Base-by-base conservation (phyloP, 2,888 invertebrate genomes). In the Acronicta aceris region DNA sequence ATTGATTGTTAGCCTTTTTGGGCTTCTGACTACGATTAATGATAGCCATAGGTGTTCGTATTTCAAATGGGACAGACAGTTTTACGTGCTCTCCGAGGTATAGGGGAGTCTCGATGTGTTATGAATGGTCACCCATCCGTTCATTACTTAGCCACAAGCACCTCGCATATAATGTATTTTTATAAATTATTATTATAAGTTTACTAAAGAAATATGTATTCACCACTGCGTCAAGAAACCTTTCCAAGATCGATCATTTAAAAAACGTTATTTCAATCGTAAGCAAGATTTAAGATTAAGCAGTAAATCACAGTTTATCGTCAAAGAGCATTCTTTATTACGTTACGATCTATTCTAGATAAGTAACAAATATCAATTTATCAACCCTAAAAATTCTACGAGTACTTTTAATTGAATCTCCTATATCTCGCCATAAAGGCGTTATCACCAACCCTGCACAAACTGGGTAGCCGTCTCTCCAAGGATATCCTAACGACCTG, bases 341-440 rank as follows among this genome's bases (percentile, higher is more conserved):
- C 21, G 56, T 47, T 50, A 67, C 13, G 68, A 61, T 50, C 9
- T 40, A 30, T 42, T 56, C 42, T 33, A 50, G 71, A 64, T 71
- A 70, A 64, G 16, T 36, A 25, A 46, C 27, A 10, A 8, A 21
- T 30, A 42, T 12, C 36, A 13, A 50, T n/a, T 5, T 36, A 1
- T 36, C 13, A 36, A 42, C 30, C 45, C 43, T 65, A 46, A 64
- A 72, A 62, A 36, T 48, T n/a, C n/a, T n/a, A n/a, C n/a, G n/a
- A 25, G 30, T 27, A 48, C 54, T 58, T 62, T 68, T 62, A 73
- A 73, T 73, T 73, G 73, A 76, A 72, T 76, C 65, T 42, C 33
- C 54, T 63, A 67, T 62, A 48, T 38, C 9, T 16, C 49, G 15
- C 54, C 63, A 50, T 72, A 75, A 67, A 72, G 33, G 41, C 59